A percentile compares a stretch with the other conserved stretches of the same genome.
Evolutionary conservation across 2,888 invertebrate species (phyloP).

Genomic region (Celastrina argiolus): DNA sequence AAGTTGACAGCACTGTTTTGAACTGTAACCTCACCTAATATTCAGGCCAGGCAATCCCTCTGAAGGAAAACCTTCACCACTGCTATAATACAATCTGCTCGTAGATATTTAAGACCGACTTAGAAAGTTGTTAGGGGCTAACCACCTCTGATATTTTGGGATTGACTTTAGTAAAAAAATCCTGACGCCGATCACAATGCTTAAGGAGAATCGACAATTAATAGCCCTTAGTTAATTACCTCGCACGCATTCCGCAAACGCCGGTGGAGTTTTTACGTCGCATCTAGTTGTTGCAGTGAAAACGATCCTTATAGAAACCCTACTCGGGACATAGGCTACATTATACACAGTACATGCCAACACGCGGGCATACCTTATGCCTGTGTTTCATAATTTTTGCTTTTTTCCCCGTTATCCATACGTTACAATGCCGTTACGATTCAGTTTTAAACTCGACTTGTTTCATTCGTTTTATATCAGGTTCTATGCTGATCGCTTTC

Average conservation of each 20-base stretch:
- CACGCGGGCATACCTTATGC: constrained; percentile 36
- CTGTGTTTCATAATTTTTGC: constrained; percentile 29
- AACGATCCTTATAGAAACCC: constrained; percentile 40
- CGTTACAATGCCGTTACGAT: constrained; percentile 10
- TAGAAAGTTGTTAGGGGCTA: too few species aligned
- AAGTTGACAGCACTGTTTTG: too few species aligned
- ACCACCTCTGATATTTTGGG: not conserved
- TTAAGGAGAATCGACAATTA: constrained; percentile 56
- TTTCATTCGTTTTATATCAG: constrained; percentile 11
- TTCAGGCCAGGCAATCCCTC: too few species aligned
- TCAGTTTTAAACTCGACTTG: not conserved
- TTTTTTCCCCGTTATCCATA: constrained; percentile 35
- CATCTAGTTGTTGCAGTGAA: constrained; percentile 37
- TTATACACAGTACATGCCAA: too few species aligned
- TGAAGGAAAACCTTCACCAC: too few species aligned
- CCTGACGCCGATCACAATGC: constrained; percentile 37
- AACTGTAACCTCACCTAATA: too few species aligned
- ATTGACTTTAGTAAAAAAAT: not conserved
- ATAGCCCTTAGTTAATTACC: constrained; percentile 64
- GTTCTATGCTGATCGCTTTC: not conserved
- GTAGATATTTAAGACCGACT: too few species aligned
- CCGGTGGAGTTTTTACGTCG: constrained; percentile 45
- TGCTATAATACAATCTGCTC: too few species aligned
- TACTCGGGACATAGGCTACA: too few species aligned
- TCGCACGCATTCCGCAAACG: constrained; percentile 47